Evolutionary conservation across 35 echinoderm and acorn worm genomes (phyloP), one percentile per base, ranked within the genome.

Genomic region (Holothuria glaberrima): DNA sequence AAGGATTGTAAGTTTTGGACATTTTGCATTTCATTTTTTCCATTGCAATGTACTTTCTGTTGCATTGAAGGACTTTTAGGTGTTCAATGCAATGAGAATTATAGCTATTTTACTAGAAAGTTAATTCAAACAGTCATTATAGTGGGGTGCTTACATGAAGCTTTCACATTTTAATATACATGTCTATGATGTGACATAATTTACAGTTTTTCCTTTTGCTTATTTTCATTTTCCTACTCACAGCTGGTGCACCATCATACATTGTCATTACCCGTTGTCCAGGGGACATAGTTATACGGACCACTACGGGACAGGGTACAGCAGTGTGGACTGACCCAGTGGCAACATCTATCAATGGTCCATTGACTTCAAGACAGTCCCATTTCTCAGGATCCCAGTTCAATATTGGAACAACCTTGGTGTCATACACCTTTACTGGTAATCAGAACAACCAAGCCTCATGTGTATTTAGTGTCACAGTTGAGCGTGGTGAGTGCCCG

Each of bases 391-490:
- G 79, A 58, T 25, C 46, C 20, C 30, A 19, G 19, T 88, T 88
- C 45, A 71, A 26, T 35, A 74, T 88, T 9, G 86, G 86, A 25
- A 88, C 86, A 38, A 88, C 66, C 0, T 24, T 54, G 17, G 86
- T 88, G 20, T 56, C 41, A 27, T 88, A 88, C 45, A 71, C 64
- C 21, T 68, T 19, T 38, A 45, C 44, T 48, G 86, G 71, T 56
- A 52, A 19, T 27, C 13, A 36, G 6, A 59, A 58, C 33, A 88
- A 88, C n/a, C 64, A 68, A 21, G 86, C 86, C 16, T 88, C 66
- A 12, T 88, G 86, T 48, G 25, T 50, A 7, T 88, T 88, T 31
- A 74, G 34, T 50, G 86, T 88, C 10, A 88, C 0, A 30, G 68
- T 88, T 27, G 59, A 46, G 16, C 33, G n/a, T 10, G 84, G 84